Conservation (phyloP, 2,797 vertebrate genomes). For the Molothrus aeneus region DNA sequence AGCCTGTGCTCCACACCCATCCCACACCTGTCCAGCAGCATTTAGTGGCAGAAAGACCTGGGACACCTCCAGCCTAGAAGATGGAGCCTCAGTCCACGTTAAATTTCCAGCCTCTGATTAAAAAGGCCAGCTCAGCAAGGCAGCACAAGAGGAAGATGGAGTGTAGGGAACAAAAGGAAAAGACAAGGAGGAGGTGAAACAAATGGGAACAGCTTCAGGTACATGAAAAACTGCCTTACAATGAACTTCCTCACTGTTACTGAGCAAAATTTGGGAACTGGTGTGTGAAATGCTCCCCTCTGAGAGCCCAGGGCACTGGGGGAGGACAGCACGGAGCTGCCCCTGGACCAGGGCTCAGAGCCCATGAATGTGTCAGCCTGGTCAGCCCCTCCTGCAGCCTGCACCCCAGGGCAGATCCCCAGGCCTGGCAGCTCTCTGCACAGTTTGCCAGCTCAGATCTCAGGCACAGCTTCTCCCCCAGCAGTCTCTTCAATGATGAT, state of each 20-base stretch:
- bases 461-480: neutral
- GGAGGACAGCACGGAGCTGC: neutral
- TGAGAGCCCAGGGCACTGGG: neutral
- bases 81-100: neutral
- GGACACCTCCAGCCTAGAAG: neutral
- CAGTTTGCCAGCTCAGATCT: neutral
- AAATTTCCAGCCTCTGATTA: neutral
- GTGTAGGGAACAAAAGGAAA: neutral
- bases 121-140: neutral
- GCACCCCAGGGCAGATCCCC: neutral
- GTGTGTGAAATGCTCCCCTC: neutral
- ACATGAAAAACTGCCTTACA: neutral
- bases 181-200: neutral
- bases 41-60: neutral
- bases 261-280: neutral
- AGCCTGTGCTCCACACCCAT: neutral
- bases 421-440: fast-evolving
- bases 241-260: neutral
- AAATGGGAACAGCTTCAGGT: neutral
- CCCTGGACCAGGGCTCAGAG: neutral
- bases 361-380: neutral
- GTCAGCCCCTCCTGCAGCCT: neutral
- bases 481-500: neutral
- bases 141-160: neutral
- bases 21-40: neutral